Evolutionary conservation across 2,888 invertebrate genomes (phyloP), one percentile per base, ranked within the genome.

Genomic region (Phyto melanocephala): DNA sequence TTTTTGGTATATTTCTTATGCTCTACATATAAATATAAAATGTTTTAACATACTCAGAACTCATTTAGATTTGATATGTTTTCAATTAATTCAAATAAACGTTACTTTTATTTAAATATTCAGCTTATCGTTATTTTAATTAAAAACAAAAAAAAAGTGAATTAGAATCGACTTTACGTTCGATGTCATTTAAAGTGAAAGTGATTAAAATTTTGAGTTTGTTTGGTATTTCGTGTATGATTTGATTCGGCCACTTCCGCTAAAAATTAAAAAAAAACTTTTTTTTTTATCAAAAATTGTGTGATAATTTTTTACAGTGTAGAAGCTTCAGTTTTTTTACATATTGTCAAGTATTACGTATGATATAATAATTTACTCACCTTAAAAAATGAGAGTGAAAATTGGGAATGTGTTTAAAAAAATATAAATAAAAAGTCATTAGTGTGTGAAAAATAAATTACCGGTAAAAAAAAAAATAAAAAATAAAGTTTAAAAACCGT

Each of bases 261-360:
- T n/a, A n/a, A n/a, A n/a, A n/a, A n/a, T n/a, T n/a, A n/a, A n/a
- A n/a, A n/a, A n/a, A n/a, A n/a, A n/a, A n/a, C n/a, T n/a, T n/a
- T 7, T 17, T 37, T 33, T 22, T 2, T 2, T 20, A 11, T 13
- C 2, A 20, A 1, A 22, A 22, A 22, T 24, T 24, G 3, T 6
- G 28, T 6, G 5, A 6, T 1, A 71, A 24, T 67, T 75, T 75
- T 37, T 10, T 40, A 17, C 58, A 58, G 58, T 56, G 37, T 58
- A 56, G 60, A 70, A n/a, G 52, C 67, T 70, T 81, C 81, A 72
- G 68, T 68, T 54, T 81, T 77, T 72, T 79, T 35, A 65, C 40
- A 72, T 42, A 42, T 15, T 42, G 17, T n/a, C n/a, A n/a, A n/a
- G n/a, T n/a, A n/a, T n/a, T n/a, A 60, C 22, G 6, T 62, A 11